Percentiles rank a stretch among this genome's conserved stretches.
Conservation (phyloP, 1,140 invertebrate genomes). For the Meteorus sp. region DNA sequence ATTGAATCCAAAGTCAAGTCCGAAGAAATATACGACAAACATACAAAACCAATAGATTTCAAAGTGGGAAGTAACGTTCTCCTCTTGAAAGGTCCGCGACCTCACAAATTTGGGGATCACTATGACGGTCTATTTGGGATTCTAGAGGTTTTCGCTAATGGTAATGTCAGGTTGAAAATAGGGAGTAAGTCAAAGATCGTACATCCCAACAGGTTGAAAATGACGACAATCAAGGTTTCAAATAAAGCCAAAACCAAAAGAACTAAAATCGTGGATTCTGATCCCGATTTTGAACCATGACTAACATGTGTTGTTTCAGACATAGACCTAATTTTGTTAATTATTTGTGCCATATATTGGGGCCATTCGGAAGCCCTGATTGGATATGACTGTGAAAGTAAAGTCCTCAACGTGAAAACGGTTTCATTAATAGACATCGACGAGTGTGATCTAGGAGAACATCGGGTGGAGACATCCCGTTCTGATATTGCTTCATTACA, state of each 20-base stretch:
- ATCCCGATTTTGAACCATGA: not conserved
- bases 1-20: conserved; percentile 3
- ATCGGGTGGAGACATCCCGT: not conserved
- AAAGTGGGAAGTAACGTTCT: conserved; percentile 1
- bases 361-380: not conserved
- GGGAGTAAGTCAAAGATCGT: not conserved
- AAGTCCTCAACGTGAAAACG: not conserved
- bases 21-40: conserved; percentile 5
- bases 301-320: not conserved
- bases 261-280: not conserved
- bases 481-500: not conserved
- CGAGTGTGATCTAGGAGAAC: not conserved
- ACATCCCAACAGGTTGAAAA: not conserved
- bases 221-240: not conserved
- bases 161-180: not conserved
- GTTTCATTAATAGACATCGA: not conserved
- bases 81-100: not conserved
- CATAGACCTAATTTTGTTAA: not conserved
- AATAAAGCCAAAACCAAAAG: not conserved
- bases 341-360: not conserved
- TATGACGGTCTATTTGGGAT: conserved; percentile 14
- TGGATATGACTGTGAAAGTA: not conserved
- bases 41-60: not conserved
- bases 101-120: conserved; percentile 2
- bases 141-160: not conserved